Conservation (phyloP, 2,888 invertebrate genomes). For the Lithophane ornitopus region DNA sequence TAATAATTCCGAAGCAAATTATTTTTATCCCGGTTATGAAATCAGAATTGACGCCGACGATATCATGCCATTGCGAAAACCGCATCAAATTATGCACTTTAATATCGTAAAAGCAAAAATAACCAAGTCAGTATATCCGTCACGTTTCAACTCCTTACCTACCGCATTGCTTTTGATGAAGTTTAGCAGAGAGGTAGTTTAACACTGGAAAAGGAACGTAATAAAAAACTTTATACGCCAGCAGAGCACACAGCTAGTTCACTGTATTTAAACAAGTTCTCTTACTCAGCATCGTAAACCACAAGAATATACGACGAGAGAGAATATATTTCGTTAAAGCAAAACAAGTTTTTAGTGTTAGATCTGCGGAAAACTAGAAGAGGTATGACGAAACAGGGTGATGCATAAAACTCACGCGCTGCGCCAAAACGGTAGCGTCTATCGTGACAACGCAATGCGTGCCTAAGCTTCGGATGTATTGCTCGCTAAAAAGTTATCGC, state of each 20-base stretch:
- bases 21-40: neutral
- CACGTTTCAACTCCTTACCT: slow-evolving; percentile 12
- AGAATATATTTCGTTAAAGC: slow-evolving; percentile 21
- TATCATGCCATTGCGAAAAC: neutral
- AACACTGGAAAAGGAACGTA: slow-evolving; percentile 24
- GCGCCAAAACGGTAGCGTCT: neutral
- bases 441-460: no score
- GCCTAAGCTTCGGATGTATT: no score
- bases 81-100: neutral
- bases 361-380: slow-evolving; percentile 10
- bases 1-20: neutral
- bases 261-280: slow-evolving; percentile 28
- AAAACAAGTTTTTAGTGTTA: slow-evolving; percentile 43
- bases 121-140: neutral
- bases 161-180: slow-evolving; percentile 16
- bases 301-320: slow-evolving; percentile 8
- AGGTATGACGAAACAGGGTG: neutral
- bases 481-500: no score
- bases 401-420: slow-evolving; percentile 6
- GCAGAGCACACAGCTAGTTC: neutral
- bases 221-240: slow-evolving; percentile 39
- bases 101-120: neutral
- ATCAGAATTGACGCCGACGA: neutral
- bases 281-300: slow-evolving; percentile 30
- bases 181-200: slow-evolving; percentile 18